Evolutionary conservation across 2,113 vertebrate genomes (phyloP), one percentile per base, ranked within the genome.

Genomic region (Hyperoodon ampullatus): DNA sequence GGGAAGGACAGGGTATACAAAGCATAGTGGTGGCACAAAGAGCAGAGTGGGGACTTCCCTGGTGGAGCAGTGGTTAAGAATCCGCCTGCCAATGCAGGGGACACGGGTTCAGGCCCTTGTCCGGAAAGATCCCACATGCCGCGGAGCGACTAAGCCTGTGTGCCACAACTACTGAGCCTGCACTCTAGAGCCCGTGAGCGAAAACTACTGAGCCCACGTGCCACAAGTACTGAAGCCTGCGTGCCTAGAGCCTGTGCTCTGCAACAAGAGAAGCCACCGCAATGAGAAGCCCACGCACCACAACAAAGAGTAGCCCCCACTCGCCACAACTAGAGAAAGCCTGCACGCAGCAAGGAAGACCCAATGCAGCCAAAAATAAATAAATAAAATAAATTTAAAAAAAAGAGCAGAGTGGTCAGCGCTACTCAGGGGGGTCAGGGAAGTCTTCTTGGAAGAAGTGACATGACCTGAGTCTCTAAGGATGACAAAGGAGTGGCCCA

Each of bases 401-500:
- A 50, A 50, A 30, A 47, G 1, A 75, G 14, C 15, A 47, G 44
- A 11, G 15, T 35, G 44, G 16, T 60, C 53, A 39, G 58, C 26
- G 70, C 15, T 80, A 33, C n/a, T 39, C 18, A 0, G 1, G 18
- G 55, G 9, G 26, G 9, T 24, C 1, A 42, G 28, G 60, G 42
- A 42, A 44, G 39, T 8, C 63, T 30, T 65, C 44, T 50, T 28
- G 58, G 42, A 65, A 42, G 58, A 86, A n/a, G 18, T 33, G n/a
- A 50, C 28, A 26, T 23, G 42, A 77, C 53, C 63, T 30, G 42
- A 47, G 23, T 78, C 75, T 42, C 68, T 12, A 75, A 88, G 61
- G 61, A 93, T 93, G 95, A 89, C 86, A 90, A 23, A 68, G 75
- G 58, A 75, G 86, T 68, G 33, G 84, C 58, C 80, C 72, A 44